phyloP scores from a whole-genome alignment of 2,888 invertebrate genomes.

The Synergus umbraculus region DNA sequence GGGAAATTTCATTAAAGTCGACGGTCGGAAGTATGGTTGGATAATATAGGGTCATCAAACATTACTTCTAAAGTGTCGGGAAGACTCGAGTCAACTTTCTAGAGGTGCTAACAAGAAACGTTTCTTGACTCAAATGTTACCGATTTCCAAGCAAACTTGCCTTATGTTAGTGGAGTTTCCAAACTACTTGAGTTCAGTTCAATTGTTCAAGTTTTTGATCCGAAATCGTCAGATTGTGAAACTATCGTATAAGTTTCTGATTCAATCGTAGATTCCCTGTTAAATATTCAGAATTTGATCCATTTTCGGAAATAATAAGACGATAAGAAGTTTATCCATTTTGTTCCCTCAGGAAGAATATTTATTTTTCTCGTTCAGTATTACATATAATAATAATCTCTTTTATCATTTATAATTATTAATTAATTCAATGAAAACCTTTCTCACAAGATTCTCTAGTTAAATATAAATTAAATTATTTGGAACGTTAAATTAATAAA shows the following conservation, averaged over 20 bases:
- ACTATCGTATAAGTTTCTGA: slow-evolving; percentile 19
- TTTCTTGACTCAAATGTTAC: slow-evolving; percentile 27
- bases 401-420: too few relatives aligned
- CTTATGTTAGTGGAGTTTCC: slow-evolving; percentile 23
- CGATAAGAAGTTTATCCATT: neutral
- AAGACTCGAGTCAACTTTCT: slow-evolving; percentile 32
- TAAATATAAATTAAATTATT: too few relatives aligned
- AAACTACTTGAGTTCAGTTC: slow-evolving; percentile 36
- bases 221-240: slow-evolving; percentile 21
- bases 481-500: neutral
- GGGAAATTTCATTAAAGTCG: slow-evolving; percentile 20
- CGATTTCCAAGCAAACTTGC: slow-evolving; percentile 33
- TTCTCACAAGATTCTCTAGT: too few relatives aligned
- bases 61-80: slow-evolving; percentile 31
- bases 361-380: too few relatives aligned
- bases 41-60: slow-evolving; percentile 27
- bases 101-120: slow-evolving; percentile 38
- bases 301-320: neutral
- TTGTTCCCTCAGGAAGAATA: neutral
- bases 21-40: slow-evolving; percentile 2
- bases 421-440: too few relatives aligned
- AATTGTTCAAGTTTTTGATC: slow-evolving; percentile 34
- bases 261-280: neutral
- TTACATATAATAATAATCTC: too few relatives aligned
- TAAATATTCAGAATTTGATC: slow-evolving; percentile 13